Base-by-base conservation (phyloP, 2,888 invertebrate genomes). In the Eupeodes luniger region DNA sequence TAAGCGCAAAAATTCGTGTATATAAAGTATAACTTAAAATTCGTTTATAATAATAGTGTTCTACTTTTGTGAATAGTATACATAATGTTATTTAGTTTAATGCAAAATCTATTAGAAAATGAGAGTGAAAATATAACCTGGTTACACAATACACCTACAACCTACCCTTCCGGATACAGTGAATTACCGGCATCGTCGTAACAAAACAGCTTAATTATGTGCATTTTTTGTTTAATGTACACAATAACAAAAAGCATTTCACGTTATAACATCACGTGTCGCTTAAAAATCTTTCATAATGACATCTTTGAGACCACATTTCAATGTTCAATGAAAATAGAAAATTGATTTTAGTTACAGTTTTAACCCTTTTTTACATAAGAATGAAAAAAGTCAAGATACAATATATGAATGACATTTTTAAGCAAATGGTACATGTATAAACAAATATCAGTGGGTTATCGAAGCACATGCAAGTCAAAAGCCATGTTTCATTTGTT, bases 71-170 rank as follows among this genome's bases (percentile, higher is more conserved):
- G 49, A 49, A 69, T 59, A n/a, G 6, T 5, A 40, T 59, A 49
- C 64, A 16, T 27, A 27, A n/a, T 19, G 19, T 7, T 10, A 69
- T 69, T 55, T 70, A 11, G 9, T 67, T 62, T 55, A n/a, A 36
- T 75, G 11, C 19, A 9, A 36, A 27, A 59, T 36, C 34, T n/a
- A 34, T 72, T 69, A 7, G 62, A 72, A 66, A 66, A 76, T 40
- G 61, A 49, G 53, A 77, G 83, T 87, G 86, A 76, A 81, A 57
- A 77, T 66, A 61, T 57, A 66, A 66, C 55, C 36, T 70, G 81
- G 77, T 85, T 85, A 85, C 83, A 86, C 82, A 83, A 86, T 85
- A 85, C 55, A 69, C 55, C 44, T 49, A 72, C 51, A 5, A 40
- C 40, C 40, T 40, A 40, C 16, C 47, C 44, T 49, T 55, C 51